A percentile compares a stretch with the other conserved stretches of the same genome.
Conservation (phyloP, 1,140 invertebrate genomes). For the Mercenaria mercenaria region DNA sequence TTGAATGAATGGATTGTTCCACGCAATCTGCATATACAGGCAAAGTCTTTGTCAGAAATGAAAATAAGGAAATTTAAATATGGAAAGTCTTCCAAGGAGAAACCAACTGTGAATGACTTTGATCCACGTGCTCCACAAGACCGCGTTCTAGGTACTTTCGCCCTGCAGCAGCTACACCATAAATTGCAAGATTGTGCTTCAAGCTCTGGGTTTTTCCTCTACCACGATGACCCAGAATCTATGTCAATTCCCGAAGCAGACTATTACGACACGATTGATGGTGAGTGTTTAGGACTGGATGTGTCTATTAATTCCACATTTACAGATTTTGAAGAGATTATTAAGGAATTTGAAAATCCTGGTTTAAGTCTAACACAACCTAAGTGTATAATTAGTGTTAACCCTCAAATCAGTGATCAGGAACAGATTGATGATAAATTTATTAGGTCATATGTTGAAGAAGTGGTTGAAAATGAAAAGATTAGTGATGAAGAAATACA, state of each 20-base stretch:
- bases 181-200: neutral
- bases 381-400: neutral
- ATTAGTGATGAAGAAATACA: neutral
- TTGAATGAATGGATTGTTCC: neutral
- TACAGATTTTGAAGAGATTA: too few species aligned
- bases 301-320: slow-evolving; percentile 11
- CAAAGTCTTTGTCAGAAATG: too few species aligned
- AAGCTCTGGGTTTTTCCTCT: slow-evolving; percentile 9
- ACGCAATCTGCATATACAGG: neutral
- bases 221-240: neutral
- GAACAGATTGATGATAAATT: neutral
- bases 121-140: slow-evolving; percentile 1
- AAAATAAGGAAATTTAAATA: neutral
- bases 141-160: neutral
- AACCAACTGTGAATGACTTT: neutral
- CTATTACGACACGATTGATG: neutral
- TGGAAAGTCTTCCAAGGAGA: neutral
- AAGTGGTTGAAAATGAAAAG: too few species aligned
- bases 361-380: neutral
- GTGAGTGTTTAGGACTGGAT: neutral
- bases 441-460: neutral
- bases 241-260: too few species aligned
- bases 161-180: neutral
- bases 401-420: neutral
- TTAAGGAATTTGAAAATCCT: neutral